A percentile compares a stretch with the other conserved stretches of the same genome.
Evolutionary conservation across 2,797 vertebrate species (phyloP).

Genomic region (Myotis myotis): DNA sequence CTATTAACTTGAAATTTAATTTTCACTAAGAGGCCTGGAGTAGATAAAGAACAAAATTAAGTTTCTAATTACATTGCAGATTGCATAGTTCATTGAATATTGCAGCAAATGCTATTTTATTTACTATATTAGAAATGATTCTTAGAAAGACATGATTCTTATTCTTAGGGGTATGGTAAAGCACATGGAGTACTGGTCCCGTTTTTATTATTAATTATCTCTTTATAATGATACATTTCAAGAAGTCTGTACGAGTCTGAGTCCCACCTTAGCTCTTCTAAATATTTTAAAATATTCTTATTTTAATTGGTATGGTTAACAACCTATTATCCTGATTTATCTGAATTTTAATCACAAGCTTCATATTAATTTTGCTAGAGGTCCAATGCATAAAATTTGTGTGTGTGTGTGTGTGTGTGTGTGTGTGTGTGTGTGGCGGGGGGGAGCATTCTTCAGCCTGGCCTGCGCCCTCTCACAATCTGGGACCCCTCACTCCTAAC

Average conservation of each 20-base stretch:
- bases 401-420: too few species aligned
- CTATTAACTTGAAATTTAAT: conserved; percentile 62
- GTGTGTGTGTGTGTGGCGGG: too few species aligned
- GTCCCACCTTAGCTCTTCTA: not conserved
- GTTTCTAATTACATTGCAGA: not conserved
- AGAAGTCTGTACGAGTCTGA: not conserved
- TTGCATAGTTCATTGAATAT: conserved; percentile 17
- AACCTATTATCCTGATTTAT: conserved; percentile 4
- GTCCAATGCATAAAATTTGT: too few species aligned
- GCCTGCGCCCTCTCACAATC: too few species aligned
- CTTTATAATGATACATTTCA: conserved; percentile 23
- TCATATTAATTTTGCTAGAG: not conserved
- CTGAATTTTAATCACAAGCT: conserved; percentile 1
- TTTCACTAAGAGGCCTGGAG: conserved; percentile 38
- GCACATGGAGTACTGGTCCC: not conserved
- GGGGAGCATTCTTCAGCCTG: too few species aligned
- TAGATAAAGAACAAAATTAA: conserved; percentile 42
- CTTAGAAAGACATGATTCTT: conserved; percentile 28
- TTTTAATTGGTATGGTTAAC: conserved; percentile 26
- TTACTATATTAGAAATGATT: conserved; percentile 37
- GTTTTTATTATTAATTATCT: conserved; percentile 22
- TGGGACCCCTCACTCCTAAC: too few species aligned
- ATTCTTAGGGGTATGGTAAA: not conserved
- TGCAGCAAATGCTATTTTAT: not conserved
- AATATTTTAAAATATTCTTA: conserved; percentile 28